Base-by-base conservation (phyloP, 1,140 invertebrate species). In the Gyrodactylus salaris region DNA sequence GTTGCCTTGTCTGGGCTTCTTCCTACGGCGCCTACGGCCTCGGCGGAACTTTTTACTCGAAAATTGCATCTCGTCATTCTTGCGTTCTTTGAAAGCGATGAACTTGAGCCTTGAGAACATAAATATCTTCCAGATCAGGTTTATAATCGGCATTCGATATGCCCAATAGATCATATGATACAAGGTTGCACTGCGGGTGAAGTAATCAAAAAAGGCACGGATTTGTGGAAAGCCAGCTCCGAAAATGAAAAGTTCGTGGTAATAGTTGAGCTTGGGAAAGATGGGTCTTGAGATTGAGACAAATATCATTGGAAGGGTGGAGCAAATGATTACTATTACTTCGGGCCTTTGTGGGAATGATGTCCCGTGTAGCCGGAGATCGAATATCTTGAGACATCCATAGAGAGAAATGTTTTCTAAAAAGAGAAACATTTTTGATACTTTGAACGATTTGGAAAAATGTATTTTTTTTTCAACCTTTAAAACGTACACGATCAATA, bases 151-250 rank as follows among this genome's bases (percentile, higher is more conserved):
- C 25, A 25, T 7, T 24, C 21, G 20, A 25, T 71, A 71, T 25
- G 70, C 25, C 70, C 70, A 71, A 25, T 24, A 71, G 26, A 71
- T 21, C 70, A 71, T 71, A 25, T 71, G 70, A 71, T 71, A 71
- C 7, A 71, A 26, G 2, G 70, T 25, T 16, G 70, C 70, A 71
- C 21, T 71, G 20, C 70, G 25, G 20, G 21, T 71, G 26, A 71
- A 71, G 26, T 24, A 24, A 25, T 71, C 70, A 71, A 71, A 71
- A n/a, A 71, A 71, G 20, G 25, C 21, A 71, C 21, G 21, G 2
- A 25, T 22, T 25, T 71, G 70, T 16, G 21, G 25, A 25, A 25
- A 71, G 70, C 70, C 70, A 21, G 21, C 21, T 2, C n/a, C 20
- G 70, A 24, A 71, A 25, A 21, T 25, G 24, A 71, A 24, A 20